phyloP scores from a whole-genome alignment of 2,797 vertebrate genomes.

The Bradypodion pumilum region DNA sequence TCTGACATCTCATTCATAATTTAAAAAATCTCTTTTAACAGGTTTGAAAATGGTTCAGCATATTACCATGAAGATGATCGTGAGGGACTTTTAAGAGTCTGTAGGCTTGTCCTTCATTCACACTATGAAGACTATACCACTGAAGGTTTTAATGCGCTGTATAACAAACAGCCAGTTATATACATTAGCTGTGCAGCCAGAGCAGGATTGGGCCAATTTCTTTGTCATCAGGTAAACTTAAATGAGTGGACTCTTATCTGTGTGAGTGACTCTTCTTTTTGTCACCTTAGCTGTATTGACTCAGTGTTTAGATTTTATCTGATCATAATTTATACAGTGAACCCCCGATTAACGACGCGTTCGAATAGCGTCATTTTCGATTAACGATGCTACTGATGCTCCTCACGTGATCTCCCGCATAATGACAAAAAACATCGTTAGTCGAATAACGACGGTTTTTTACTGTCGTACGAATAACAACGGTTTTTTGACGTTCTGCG shows the following conservation, averaged over 20 bases:
- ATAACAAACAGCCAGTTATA: conserved; percentile 86
- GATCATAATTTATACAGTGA: not conserved
- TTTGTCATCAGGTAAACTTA: conserved; percentile 89
- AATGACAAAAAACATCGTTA: no score
- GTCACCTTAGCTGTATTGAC: not conserved
- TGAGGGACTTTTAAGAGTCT: conserved; percentile 91
- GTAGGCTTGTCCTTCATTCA: conserved; percentile 89
- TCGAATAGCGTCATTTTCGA: no score
- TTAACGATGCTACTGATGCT: no score
- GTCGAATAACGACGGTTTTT: no score
- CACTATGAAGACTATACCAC: conserved; percentile 90
- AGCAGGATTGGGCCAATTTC: conserved; percentile 88
- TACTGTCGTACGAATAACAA: no score
- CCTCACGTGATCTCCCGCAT: no score
- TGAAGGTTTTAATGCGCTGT: conserved; percentile 87
- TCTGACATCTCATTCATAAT: not conserved
- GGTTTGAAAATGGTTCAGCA: conserved; percentile 93
- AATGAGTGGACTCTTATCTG: conserved; percentile 3
- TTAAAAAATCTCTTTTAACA: conserved; percentile 63
- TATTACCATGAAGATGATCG: conserved; percentile 96
- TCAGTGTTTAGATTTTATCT: not conserved
- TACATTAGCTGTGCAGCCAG: conserved; percentile 93
- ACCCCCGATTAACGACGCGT: no score
- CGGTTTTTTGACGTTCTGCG: no score
- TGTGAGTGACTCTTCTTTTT: not conserved